A percentile compares a stretch with the other conserved stretches of the same genome.
Conservation (phyloP, 2,113 vertebrate species). For the Phalacrocorax pelagicus region DNA sequence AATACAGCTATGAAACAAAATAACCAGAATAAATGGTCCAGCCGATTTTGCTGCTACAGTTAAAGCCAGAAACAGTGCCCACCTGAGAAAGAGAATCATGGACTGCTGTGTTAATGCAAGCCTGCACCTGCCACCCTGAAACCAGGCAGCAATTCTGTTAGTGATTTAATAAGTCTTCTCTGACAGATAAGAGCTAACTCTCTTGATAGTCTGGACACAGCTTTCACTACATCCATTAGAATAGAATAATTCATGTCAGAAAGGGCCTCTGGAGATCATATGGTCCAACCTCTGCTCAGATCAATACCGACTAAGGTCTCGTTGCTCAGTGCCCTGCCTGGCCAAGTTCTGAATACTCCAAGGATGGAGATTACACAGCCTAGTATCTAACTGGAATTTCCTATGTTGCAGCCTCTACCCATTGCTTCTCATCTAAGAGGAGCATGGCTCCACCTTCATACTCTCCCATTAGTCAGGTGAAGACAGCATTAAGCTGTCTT, state of each 20-base stretch:
- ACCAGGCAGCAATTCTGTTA: neutral
- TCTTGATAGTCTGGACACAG: neutral
- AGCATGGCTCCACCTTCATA: neutral
- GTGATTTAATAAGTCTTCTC: neutral
- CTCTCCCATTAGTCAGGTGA: neutral
- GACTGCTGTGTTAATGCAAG: neutral
- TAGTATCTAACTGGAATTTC: neutral
- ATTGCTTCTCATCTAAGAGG: neutral
- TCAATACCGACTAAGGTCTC: accelerated
- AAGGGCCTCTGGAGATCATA: neutral
- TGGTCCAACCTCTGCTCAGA: neutral
- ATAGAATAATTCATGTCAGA: neutral
- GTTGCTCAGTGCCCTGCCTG: neutral
- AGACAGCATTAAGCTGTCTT: neutral
- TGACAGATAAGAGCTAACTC: neutral
- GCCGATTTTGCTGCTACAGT: neutral
- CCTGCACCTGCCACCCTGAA: neutral
- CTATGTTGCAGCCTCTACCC: neutral
- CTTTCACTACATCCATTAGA: neutral
- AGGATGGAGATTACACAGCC: neutral
- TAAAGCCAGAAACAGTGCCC: neutral
- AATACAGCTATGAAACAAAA: neutral
- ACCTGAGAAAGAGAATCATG: neutral
- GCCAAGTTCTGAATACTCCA: neutral
- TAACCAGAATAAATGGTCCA: neutral